Evolutionary conservation across 2,888 invertebrate species (phyloP), one percentile per base, ranked within the genome.

Genomic region (Cerastis rubricosa): DNA sequence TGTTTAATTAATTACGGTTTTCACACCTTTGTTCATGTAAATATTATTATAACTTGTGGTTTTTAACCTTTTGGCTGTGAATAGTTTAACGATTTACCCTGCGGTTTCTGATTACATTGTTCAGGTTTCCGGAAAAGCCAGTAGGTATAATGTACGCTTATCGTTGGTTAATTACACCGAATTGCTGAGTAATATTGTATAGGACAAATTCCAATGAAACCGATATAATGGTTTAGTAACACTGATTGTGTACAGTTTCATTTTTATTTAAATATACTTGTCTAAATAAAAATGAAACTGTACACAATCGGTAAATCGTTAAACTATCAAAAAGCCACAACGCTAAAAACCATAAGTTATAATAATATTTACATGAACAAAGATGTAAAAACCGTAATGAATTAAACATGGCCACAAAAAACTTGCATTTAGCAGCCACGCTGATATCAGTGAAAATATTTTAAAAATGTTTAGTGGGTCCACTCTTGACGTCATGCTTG

Each of bases 381-480:
- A 14, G 45, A n/a, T 74, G 45, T 73, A 57, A 35, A 73, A 57
- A 45, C 29, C 0, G 29, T 70, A 79, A 79, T 49, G 5, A 70
- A 59, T 59, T 59, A 61, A 49, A 63, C 22, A 83, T 57, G 6
- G 43, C 74, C 63, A 47, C 47, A 25, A 29, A 80, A 77, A 63
- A 63, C 29, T 45, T 74, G 49, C 22, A 51, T 59, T 74, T 51
- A 45, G 17, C 74, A 81, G 65, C 57, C 22, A 17, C 9, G 9
- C 7, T 47, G 73, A 71, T 77, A 25, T 47, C 29, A 43, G 29
- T 5, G 57, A 82, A 82, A 69, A 76, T 19, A 70, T 66, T 80
- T 80, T 70, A 65, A 45, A 29, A 29, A n/a, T n/a, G n/a, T n/a
- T n/a, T n/a, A n/a, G n/a, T 45, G 45, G 45, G 11, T 12, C 45